A percentile compares a stretch with the other conserved stretches of the same genome.
These are phyloP conservation scores for Suricata suricatta DNA, from an alignment of 2,113 vertebrate genomes.

Conservation along the genomic window DNA sequence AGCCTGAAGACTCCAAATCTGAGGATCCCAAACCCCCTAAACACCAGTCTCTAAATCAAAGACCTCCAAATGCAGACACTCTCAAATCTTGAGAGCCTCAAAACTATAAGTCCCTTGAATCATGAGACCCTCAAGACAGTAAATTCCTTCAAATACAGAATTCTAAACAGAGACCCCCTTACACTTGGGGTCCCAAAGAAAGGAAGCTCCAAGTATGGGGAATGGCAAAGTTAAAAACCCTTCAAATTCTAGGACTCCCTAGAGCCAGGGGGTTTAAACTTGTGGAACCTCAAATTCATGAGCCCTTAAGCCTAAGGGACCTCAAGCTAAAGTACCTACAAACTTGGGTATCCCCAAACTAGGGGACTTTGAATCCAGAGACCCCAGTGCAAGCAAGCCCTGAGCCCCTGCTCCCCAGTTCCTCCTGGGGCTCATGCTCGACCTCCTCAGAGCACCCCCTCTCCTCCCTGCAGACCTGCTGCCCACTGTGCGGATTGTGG, in stretches of 20 bases:
- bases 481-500: conserved; percentile 87
- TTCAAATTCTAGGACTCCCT: neutral
- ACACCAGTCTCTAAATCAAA: neutral
- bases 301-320: neutral
- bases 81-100: neutral
- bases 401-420: neutral
- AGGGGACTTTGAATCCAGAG: neutral
- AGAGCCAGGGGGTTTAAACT: neutral
- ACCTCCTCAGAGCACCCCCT: neutral
- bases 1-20: neutral
- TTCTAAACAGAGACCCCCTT: neutral
- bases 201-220: neutral
- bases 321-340: neutral
- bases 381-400: neutral
- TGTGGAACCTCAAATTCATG: neutral
- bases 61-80: neutral
- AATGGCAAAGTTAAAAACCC: neutral
- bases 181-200: neutral
- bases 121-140: neutral
- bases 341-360: neutral
- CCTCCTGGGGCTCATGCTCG: neutral
- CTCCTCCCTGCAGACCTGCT: conserved; percentile 84
- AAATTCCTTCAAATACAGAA: neutral
- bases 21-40: neutral
- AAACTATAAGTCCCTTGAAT: neutral